Evolutionary conservation across 2,797 vertebrate genomes (phyloP).

Genomic region (Phoeniculus purpureus): DNA sequence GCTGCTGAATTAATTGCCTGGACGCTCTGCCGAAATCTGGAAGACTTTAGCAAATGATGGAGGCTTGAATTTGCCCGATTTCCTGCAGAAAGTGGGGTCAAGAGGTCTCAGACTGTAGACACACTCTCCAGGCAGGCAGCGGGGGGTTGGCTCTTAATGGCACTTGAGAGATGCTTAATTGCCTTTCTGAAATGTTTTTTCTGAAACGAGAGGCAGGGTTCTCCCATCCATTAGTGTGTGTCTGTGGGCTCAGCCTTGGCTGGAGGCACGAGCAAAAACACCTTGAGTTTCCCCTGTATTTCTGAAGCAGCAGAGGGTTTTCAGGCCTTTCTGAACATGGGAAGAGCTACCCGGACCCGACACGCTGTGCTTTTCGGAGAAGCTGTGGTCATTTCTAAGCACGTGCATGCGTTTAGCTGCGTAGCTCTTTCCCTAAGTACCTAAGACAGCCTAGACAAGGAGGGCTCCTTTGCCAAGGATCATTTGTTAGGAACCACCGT

Average conservation of each 20-base stretch:
- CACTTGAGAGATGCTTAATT: conserved; percentile 81
- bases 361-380: not conserved
- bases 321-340: not conserved
- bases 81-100: conserved; percentile 84
- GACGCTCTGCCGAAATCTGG: conserved; percentile 74
- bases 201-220: conserved; percentile 60
- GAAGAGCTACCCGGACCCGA: not conserved
- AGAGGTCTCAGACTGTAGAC: conserved; percentile 85
- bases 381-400: not conserved
- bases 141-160: conserved; percentile 80
- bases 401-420: not conserved
- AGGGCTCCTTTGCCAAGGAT: not conserved
- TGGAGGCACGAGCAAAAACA: not conserved
- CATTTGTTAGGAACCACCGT: not conserved
- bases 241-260: conserved; percentile 4
- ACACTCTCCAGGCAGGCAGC: conserved; percentile 79
- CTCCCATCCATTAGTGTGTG: conserved; percentile 39
- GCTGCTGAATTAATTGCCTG: conserved; percentile 73
- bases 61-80: conserved; percentile 80
- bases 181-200: conserved; percentile 75
- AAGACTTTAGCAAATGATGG: conserved; percentile 80
- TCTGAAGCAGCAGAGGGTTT: not conserved
- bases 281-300: conserved; percentile 4
- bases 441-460: not conserved
- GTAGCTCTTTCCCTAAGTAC: not conserved